Evolutionary conservation across 2,888 invertebrate genomes (phyloP), one percentile per base, ranked within the genome.

Genomic region (Danaus chrysippus): DNA sequence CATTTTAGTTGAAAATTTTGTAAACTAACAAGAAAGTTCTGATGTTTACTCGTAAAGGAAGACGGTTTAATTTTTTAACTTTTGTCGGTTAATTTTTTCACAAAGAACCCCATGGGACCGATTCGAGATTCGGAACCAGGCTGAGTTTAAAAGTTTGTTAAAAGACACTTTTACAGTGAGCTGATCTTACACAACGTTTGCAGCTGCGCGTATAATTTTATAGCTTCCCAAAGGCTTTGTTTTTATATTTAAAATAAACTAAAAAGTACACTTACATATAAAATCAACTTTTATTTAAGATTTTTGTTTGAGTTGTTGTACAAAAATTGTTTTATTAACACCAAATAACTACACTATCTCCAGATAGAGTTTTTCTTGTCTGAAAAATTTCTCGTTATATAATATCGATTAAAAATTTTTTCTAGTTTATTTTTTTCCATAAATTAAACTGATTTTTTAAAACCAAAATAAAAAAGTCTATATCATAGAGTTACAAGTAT

Each of bases 121-220:
- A 80, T 85, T 80, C 84, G 75, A 79, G 85, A 89, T 88, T 87
- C 83, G 84, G 84, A 85, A 82, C 79, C 81, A 80, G 80, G 74
- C 73, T 73, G 78, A 83, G 79, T 85, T 86, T 78, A 74, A 81
- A 88, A 87, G 79, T 86, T 87, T 82, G 85, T 85, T 85, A 86
- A 87, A 86, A 86, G 83, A 83, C 86, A 82, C 82, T 85, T 79
- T 86, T 84, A 88, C 90, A 90, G 89, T 89, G 88, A 88, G 87
- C 89, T 88, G 83, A 79, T 79, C 79, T 88, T 85, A 82, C 78
- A 81, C 77, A 78, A 78, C 78, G 71, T 67, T 70, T 63, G 62
- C 68, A 71, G 79, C 76, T 77, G 76, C 77, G 77, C 85, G 86
- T 79, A 88, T 88, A 89, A 89, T 89, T 86, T 88, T 85, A 88